phyloP scores from a whole-genome alignment of 2,797 vertebrate genomes.

The Silurus lanzhouensis region DNA sequence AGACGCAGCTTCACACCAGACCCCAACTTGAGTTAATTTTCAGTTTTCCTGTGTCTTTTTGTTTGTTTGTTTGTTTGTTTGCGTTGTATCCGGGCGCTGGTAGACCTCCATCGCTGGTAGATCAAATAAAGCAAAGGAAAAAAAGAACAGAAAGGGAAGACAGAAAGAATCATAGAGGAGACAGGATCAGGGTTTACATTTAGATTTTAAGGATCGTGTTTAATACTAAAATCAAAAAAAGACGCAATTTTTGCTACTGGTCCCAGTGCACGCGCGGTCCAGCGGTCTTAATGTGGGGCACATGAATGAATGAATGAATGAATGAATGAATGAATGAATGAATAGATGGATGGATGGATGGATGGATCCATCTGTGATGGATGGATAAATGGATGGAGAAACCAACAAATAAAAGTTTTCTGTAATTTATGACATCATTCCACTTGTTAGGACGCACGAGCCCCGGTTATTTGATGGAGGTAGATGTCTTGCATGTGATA shows the following conservation, averaged over 20 bases:
- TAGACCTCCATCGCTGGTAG: neutral
- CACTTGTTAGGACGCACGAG: neutral
- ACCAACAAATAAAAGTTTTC: neutral
- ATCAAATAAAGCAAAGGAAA: neutral
- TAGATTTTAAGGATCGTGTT: too few relatives aligned
- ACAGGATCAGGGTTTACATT: neutral
- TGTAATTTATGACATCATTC: neutral
- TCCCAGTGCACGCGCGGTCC: neutral
- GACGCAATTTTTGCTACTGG: too few relatives aligned
- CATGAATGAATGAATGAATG: neutral
- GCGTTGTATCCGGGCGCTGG: neutral
- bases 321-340: too few relatives aligned
- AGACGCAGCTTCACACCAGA: neutral
- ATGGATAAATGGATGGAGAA: too few relatives aligned
- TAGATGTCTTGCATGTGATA: neutral
- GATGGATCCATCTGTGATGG: too few relatives aligned
- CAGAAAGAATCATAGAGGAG: too few relatives aligned
- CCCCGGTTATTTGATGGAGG: neutral
- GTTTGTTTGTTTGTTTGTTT: neutral
- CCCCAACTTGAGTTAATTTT: neutral
- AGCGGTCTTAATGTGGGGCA: too few relatives aligned
- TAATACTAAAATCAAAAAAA: neutral
- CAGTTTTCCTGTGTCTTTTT: constrained; percentile 8
- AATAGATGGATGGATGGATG: too few relatives aligned
- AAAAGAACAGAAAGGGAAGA: neutral